Conservation (phyloP, 1,140 invertebrate genomes). For the Centruroides vittatus region DNA sequence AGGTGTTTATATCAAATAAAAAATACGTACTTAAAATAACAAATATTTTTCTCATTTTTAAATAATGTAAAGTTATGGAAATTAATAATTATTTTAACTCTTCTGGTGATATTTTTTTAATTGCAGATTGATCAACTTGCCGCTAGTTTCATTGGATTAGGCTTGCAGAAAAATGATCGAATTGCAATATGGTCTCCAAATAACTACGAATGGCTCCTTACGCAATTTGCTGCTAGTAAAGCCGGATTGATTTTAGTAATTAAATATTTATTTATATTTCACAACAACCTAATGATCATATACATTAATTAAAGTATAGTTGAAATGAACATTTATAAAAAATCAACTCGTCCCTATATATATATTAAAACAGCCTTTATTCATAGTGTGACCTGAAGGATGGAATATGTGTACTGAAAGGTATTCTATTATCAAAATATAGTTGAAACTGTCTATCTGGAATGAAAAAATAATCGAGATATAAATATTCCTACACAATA, state of each 20-base stretch:
- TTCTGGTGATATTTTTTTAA: not conserved
- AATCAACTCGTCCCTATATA: no score
- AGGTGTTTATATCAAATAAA: not conserved
- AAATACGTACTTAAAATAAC: not conserved
- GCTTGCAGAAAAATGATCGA: conserved; percentile 61
- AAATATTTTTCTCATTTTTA: not conserved
- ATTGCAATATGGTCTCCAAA: conserved; percentile 85
- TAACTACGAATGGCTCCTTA: conserved; percentile 60
- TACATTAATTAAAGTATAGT: no score
- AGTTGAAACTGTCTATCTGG: no score
- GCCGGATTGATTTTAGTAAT: conserved; percentile 39
- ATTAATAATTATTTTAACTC: not conserved
- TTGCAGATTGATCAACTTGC: conserved; percentile 58
- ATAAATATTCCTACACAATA: no score
- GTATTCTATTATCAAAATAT: no score
- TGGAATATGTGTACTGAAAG: no score
- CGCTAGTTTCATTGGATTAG: conserved; percentile 57
- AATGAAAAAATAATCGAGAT: no score
- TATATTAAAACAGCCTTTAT: no score
- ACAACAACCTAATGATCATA: no score
- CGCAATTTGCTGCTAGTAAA: conserved; percentile 58
- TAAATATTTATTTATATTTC: no score
- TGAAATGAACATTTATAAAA: no score
- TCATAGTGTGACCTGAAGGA: no score
- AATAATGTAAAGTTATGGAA: not conserved